These are phyloP conservation scores for Protosalanx chinensis DNA, from an alignment of 2,797 vertebrate genomes.

Conservation along the genomic window DNA sequence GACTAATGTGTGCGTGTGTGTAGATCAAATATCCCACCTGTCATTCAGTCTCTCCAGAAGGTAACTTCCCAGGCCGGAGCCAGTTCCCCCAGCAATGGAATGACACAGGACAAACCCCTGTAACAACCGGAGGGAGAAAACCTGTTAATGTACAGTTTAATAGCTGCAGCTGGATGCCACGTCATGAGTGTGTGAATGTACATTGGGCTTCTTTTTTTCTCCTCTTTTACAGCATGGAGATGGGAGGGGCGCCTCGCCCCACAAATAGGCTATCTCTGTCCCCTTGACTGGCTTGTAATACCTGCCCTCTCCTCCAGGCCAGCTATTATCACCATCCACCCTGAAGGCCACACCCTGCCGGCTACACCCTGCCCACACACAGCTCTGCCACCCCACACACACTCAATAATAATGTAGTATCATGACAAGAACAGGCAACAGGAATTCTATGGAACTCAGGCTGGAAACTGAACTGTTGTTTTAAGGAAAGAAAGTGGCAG, in stretches of 20 bases:
- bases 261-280: slow-evolving; percentile 59
- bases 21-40: slow-evolving; percentile 73
- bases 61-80: slow-evolving; percentile 91
- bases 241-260: slow-evolving; percentile 64
- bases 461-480: slow-evolving; percentile 68
- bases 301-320: slow-evolving; percentile 65
- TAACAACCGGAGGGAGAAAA: slow-evolving; percentile 28
- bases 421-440: slow-evolving; percentile 60
- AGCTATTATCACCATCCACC: slow-evolving; percentile 67
- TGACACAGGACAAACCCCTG: slow-evolving; percentile 97
- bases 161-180: not conserved
- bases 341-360: slow-evolving; percentile 63
- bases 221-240: slow-evolving; percentile 41
- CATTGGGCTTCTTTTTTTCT: slow-evolving; percentile 67
- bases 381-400: slow-evolving; percentile 49
- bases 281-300: slow-evolving; percentile 63
- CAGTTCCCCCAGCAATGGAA: slow-evolving; percentile 93
- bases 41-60: slow-evolving; percentile 94
- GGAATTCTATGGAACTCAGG: slow-evolving; percentile 59
- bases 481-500: slow-evolving; percentile 59
- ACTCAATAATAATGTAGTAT: slow-evolving; percentile 68
- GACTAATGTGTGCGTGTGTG: not conserved
- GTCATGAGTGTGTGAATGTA: slow-evolving; percentile 38
- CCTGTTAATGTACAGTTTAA: not conserved
- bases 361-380: slow-evolving; percentile 53